Percentiles rank a stretch among this genome's conserved stretches.
phyloP scores from a whole-genome alignment of 2,888 invertebrate species.

The Ecdyonurus torrentis region DNA sequence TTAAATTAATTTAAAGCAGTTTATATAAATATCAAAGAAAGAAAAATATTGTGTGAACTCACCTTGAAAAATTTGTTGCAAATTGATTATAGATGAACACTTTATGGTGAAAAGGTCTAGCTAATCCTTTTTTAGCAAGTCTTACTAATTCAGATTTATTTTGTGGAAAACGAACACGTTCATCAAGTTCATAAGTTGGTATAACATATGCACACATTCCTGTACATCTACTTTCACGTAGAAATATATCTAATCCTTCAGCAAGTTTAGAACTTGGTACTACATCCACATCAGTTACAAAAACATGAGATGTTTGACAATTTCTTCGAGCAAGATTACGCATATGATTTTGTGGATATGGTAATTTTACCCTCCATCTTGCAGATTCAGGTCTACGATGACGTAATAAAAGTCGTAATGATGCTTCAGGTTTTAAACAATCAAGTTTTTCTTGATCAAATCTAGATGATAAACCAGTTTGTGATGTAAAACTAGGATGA shows the following conservation, averaged over 20 bases:
- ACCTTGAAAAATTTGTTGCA: constrained; percentile 80
- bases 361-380: constrained; percentile 54
- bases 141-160: constrained; percentile 63
- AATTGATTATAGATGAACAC: constrained; percentile 85
- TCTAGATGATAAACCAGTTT: constrained; percentile 3
- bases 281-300: constrained; percentile 76
- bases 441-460: constrained; percentile 23
- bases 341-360: constrained; percentile 81
- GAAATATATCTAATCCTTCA: constrained; percentile 49
- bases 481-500: constrained; percentile 3
- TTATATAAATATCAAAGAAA: too few relatives aligned
- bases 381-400: constrained; percentile 42
- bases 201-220: constrained; percentile 69
- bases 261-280: constrained; percentile 62
- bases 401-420: constrained; percentile 39
- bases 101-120: constrained; percentile 78
- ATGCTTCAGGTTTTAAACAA: constrained; percentile 51
- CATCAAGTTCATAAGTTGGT: constrained; percentile 77
- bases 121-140: constrained; percentile 59
- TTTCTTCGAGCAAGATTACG: constrained; percentile 73
- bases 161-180: constrained; percentile 57
- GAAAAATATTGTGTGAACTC: too few relatives aligned
- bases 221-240: constrained; percentile 27
- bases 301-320: constrained; percentile 59
- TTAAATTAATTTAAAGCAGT: too few relatives aligned